phyloP scores from a whole-genome alignment of 2,888 invertebrate genomes.

The Ormyrus nitidulus region DNA sequence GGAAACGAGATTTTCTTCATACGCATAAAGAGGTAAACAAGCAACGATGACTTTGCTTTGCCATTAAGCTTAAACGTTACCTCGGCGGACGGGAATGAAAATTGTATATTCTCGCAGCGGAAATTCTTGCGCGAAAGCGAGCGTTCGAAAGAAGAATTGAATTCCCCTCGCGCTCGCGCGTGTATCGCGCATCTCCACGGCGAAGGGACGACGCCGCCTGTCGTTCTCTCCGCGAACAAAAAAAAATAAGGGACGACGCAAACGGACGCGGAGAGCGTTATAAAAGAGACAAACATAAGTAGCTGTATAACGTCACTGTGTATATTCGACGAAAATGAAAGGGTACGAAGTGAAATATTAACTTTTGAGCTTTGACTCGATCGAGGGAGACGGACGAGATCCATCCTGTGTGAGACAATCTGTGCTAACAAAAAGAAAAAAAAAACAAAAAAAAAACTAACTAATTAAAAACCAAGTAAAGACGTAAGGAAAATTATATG shows the following conservation, averaged over 20 bases:
- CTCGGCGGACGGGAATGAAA: neutral
- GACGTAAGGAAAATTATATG: constrained; percentile 41
- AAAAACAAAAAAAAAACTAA: neutral
- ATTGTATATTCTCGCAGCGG: constrained; percentile 24
- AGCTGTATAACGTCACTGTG: constrained; percentile 38
- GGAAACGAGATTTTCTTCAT: too few relatives aligned
- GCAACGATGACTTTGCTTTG: too few relatives aligned
- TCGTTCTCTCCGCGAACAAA: neutral
- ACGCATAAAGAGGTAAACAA: too few relatives aligned
- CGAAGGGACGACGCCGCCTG: neutral
- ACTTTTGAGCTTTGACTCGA: neutral
- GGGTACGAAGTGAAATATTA: too few relatives aligned
- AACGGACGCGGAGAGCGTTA: too few relatives aligned
- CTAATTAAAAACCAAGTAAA: constrained; percentile 5
- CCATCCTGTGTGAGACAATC: constrained; percentile 55
- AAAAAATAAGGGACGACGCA: too few relatives aligned
- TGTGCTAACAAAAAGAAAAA: constrained; percentile 36
- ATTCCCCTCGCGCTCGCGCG: neutral
- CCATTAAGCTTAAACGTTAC: neutral
- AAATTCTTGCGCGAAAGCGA: constrained; percentile 7
- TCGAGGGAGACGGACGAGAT: constrained; percentile 32
- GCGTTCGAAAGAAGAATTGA: constrained; percentile 1
- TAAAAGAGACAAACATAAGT: constrained; percentile 35
- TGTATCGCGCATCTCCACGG: too few relatives aligned
- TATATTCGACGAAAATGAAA: neutral